A percentile compares a stretch with the other conserved stretches of the same genome.
phyloP scores from a whole-genome alignment of 2,113 vertebrate genomes.

The Eulemur rufifrons region DNA sequence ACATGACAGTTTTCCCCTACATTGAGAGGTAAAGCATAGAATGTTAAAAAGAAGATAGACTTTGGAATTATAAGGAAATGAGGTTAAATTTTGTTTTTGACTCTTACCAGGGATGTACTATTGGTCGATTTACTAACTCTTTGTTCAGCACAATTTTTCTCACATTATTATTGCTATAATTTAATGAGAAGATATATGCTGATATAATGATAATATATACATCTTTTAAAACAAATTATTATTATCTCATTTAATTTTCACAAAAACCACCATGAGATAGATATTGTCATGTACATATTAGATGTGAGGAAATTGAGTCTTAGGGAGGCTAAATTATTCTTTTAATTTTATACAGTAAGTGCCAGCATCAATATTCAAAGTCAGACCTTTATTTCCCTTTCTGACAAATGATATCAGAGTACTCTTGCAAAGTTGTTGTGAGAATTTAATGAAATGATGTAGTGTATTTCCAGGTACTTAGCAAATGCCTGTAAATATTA shows the following conservation, averaged over 20 bases:
- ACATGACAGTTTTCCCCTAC: background rate
- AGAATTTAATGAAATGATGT: background rate
- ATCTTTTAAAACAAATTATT: background rate
- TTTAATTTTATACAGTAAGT: background rate
- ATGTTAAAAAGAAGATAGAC: background rate
- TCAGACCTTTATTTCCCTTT: background rate
- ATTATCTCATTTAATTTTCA: conserved; percentile 1
- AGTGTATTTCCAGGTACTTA: background rate
- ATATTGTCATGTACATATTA: background rate
- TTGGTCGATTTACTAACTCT: background rate
- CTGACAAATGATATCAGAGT: background rate
- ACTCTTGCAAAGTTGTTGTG: background rate
- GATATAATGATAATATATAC: too few species aligned
- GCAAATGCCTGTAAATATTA: background rate
- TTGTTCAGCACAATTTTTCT: background rate
- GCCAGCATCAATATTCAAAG: background rate
- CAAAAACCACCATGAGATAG: rapidly evolving
- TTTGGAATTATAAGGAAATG: background rate
- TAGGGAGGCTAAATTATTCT: background rate
- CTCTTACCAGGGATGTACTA: background rate
- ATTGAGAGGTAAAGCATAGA: background rate
- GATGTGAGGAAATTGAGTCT: background rate
- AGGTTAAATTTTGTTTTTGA: background rate
- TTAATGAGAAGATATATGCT: background rate
- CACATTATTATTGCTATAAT: background rate